phyloP scores from a whole-genome alignment of 2,888 invertebrate genomes.

The Plebejus anna region DNA sequence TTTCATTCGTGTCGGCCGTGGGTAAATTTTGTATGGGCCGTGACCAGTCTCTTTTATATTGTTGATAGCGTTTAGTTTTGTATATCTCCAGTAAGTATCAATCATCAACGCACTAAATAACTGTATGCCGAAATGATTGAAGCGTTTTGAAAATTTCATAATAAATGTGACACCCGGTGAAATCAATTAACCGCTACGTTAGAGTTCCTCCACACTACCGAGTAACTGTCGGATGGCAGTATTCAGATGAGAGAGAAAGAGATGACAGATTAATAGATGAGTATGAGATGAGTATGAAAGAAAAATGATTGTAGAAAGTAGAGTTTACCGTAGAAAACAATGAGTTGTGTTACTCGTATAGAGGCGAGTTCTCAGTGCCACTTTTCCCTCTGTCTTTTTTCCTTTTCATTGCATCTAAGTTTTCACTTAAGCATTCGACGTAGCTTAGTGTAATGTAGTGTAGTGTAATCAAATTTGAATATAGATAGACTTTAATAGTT shows the following conservation, averaged over 20 bases:
- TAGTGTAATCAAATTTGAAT: too few species aligned
- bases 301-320: background rate
- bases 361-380: too few species aligned
- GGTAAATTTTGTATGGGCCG: too few species aligned
- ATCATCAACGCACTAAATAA: background rate
- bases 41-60: background rate
- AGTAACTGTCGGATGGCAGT: background rate
- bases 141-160: slow-evolving; percentile 11
- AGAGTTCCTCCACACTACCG: background rate
- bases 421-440: too few species aligned
- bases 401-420: too few species aligned
- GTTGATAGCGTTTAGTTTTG: background rate
- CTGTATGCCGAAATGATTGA: background rate
- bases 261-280: background rate
- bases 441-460: too few species aligned
- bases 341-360: too few species aligned
- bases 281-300: background rate
- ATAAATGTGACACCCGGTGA: slow-evolving; percentile 24
- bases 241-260: too few species aligned
- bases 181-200: slow-evolving; percentile 7
- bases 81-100: background rate
- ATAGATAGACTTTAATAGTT: too few species aligned
- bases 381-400: too few species aligned
- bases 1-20: too few species aligned
- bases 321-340: too few species aligned